A percentile compares a stretch with the other conserved stretches of the same genome.
Conservation (phyloP, 2,888 invertebrate genomes). For the Cephus nigrinus region DNA sequence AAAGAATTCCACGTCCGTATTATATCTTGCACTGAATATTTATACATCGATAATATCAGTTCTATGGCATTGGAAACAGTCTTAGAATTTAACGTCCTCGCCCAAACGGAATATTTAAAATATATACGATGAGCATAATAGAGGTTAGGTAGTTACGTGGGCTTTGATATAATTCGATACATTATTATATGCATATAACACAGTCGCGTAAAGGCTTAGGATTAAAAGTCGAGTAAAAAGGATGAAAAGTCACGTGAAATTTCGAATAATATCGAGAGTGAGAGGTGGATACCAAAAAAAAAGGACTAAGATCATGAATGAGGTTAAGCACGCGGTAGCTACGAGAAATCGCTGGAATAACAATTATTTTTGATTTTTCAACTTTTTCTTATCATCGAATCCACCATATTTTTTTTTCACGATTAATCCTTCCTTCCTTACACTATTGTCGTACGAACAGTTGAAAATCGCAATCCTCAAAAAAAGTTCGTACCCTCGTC, state of each 20-base stretch:
- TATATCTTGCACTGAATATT: constrained; percentile 36
- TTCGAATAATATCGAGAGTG: background rate
- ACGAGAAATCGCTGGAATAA: background rate
- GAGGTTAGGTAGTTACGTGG: background rate
- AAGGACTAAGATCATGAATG: background rate
- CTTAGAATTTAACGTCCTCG: constrained; percentile 47
- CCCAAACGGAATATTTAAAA: constrained; percentile 34
- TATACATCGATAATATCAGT: constrained; percentile 50
- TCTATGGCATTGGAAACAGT: constrained; percentile 57
- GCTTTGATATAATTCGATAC: background rate
- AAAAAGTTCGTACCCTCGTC: constrained; percentile 18
- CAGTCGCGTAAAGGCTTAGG: background rate
- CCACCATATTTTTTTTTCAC: background rate
- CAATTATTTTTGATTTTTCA: background rate
- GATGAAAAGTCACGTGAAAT: background rate
- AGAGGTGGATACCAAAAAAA: background rate
- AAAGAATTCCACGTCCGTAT: constrained; percentile 12
- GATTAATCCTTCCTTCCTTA: background rate
- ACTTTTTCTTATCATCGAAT: background rate
- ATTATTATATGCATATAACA: background rate
- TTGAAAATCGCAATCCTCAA: constrained; percentile 46
- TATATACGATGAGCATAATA: background rate
- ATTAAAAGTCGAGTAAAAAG: background rate
- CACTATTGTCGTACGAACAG: constrained; percentile 30
- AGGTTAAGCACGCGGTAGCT: background rate